Evolutionary conservation across 2,888 invertebrate genomes (phyloP).

Genomic region (Acleris cristana): DNA sequence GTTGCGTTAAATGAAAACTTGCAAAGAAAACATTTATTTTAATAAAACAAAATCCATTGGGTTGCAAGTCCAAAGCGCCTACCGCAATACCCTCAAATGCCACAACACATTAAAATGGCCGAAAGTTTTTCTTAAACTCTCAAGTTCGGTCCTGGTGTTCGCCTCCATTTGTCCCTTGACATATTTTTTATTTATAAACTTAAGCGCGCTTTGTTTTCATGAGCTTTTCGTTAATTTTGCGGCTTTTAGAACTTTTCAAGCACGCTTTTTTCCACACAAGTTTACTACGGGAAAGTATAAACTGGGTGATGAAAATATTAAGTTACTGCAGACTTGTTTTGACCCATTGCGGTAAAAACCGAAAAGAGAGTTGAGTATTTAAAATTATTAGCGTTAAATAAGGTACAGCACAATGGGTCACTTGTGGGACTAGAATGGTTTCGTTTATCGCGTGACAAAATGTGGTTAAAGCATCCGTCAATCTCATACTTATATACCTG

Average conservation of each 20-base stretch:
- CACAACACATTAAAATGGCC: constrained; percentile 49
- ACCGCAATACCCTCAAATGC: constrained; percentile 42
- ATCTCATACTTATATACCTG: no score
- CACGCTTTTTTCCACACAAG: constrained; percentile 2
- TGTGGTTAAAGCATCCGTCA: no score
- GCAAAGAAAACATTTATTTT: neutral
- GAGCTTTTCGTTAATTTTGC: constrained; percentile 64
- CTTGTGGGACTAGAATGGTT: no score
- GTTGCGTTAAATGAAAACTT: no score
- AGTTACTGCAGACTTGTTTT: neutral
- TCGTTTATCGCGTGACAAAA: no score
- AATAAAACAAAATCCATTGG: neutral
- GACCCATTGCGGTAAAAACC: neutral
- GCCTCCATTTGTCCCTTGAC: constrained; percentile 60
- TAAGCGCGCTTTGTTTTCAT: constrained; percentile 58
- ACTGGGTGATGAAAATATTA: neutral
- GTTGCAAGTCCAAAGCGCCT: constrained; percentile 21
- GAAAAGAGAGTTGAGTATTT: no score
- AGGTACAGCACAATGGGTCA: no score
- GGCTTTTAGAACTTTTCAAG: constrained; percentile 56
- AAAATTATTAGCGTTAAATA: no score
- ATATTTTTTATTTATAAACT: constrained; percentile 66
- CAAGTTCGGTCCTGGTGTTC: constrained; percentile 49
- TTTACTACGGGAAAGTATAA: neutral
- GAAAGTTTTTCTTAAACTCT: constrained; percentile 48